Percentiles rank a stretch among this genome's conserved stretches.
Conservation (phyloP, 1,140 invertebrate genomes). For the Ceratina australensis region DNA sequence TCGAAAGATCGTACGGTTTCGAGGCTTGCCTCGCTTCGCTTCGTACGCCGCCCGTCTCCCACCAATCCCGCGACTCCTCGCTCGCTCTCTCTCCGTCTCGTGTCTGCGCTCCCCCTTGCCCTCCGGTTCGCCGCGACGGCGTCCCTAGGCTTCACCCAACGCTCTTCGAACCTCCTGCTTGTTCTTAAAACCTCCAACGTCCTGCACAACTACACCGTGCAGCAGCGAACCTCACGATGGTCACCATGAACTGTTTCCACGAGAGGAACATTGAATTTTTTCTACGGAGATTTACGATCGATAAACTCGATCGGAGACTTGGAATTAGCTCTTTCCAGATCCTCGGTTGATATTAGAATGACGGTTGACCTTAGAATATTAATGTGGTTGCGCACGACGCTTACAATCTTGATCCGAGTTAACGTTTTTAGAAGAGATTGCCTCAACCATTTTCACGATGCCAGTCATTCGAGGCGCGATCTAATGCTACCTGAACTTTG, state of each 20-base stretch:
- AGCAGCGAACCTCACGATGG: conserved; percentile 56
- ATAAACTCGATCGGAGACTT: background rate
- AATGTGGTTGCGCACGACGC: too few species aligned
- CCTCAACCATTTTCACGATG: background rate
- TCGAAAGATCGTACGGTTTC: conserved; percentile 40
- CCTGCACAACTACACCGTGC: conserved; percentile 34
- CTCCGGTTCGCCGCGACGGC: too few species aligned
- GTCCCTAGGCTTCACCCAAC: too few species aligned
- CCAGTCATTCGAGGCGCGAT: too few species aligned
- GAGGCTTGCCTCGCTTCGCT: conserved; percentile 45
- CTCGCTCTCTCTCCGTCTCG: conserved; percentile 4
- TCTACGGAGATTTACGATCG: conserved; percentile 9
- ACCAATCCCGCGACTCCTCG: too few species aligned
- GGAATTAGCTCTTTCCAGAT: background rate
- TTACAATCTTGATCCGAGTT: too few species aligned
- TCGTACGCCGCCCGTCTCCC: too few species aligned
- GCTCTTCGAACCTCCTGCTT: conserved; percentile 31
- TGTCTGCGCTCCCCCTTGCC: background rate
- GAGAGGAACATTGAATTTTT: conserved; percentile 12
- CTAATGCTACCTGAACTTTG: too few species aligned
- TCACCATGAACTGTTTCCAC: conserved; percentile 50
- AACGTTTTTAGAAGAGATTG: too few species aligned
- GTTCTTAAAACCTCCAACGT: conserved; percentile 55
- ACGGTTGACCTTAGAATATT: background rate
- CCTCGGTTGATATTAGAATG: background rate